A percentile compares a stretch with the other conserved stretches of the same genome.
Conservation (phyloP, 1,140 invertebrate species). For the Cydia fagiglandana region DNA sequence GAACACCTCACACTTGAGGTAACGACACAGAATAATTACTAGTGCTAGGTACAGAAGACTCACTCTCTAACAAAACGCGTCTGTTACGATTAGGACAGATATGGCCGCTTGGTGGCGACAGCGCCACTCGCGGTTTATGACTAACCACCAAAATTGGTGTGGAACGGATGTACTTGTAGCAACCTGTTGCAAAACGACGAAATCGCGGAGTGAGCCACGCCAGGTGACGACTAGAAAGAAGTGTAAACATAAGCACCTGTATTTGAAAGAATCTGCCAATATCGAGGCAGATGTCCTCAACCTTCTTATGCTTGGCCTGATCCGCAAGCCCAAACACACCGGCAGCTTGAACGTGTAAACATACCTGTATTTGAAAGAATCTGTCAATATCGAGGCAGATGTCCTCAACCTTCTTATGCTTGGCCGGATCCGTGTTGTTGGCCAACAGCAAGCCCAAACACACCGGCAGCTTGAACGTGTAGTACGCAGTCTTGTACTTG, state of each 20-base stretch:
- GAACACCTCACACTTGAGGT: too few relatives aligned
- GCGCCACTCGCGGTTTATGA: too few relatives aligned
- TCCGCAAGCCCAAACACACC: constrained; percentile 88
- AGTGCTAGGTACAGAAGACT: too few relatives aligned
- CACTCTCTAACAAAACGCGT: too few relatives aligned
- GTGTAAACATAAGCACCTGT: constrained; percentile 73
- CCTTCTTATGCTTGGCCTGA: constrained; percentile 83
- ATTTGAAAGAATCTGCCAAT: constrained; percentile 96
- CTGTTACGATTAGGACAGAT: too few relatives aligned
- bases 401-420: constrained; percentile 85
- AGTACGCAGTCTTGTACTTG: constrained; percentile 95
- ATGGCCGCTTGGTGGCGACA: too few relatives aligned
- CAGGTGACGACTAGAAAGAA: too few relatives aligned
- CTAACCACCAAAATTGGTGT: too few relatives aligned
- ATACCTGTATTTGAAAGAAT: constrained; percentile 91
- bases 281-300: constrained; percentile 87
- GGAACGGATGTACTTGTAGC: constrained; percentile 92
- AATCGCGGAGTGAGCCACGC: too few relatives aligned
- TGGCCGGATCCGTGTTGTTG: constrained; percentile 83
- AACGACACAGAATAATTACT: too few relatives aligned
- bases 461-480: constrained; percentile 92
- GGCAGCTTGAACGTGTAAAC: constrained; percentile 92
- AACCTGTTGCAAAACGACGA: too few relatives aligned
- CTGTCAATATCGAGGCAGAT: constrained; percentile 92
- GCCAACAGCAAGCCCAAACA: constrained; percentile 89